Percentiles rank a stretch among this genome's conserved stretches.
These are phyloP conservation scores for Hystrix cristata DNA, from an alignment of 2,113 vertebrate species.

Conservation along the genomic window DNA sequence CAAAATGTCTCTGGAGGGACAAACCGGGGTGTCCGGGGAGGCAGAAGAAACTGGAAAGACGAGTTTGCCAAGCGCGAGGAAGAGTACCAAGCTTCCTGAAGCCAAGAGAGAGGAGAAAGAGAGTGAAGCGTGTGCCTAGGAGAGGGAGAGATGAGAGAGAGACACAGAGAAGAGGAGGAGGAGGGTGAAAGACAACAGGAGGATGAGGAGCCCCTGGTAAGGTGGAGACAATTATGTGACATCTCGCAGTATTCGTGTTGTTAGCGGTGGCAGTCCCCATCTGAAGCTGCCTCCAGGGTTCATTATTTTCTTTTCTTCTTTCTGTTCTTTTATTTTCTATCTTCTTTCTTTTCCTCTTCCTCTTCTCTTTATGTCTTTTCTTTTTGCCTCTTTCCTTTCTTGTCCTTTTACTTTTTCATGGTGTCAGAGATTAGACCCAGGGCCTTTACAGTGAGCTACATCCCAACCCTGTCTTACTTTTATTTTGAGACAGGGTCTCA, in stretches of 20 bases:
- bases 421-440: not conserved
- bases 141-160: not conserved
- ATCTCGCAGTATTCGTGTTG: fast-evolving
- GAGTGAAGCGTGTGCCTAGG: not conserved
- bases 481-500: not conserved
- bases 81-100: fast-evolving
- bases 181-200: too few relatives aligned
- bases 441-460: not conserved
- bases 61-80: not conserved
- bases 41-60: not conserved
- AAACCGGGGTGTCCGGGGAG: too few relatives aligned
- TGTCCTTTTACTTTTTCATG: not conserved
- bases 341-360: not conserved
- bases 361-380: not conserved
- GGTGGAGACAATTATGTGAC: too few relatives aligned
- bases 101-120: not conserved
- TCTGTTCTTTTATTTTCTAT: not conserved
- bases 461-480: not conserved
- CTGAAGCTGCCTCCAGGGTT: not conserved
- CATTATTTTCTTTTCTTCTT: not conserved
- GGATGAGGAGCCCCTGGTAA: fast-evolving
- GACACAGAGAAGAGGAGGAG: fast-evolving
- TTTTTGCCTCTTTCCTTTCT: not conserved
- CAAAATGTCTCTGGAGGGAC: not conserved
- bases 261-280: fast-evolving